Percentiles rank a stretch among this genome's conserved stretches.
Conservation (phyloP, 2,113 vertebrate genomes). For the Rhinolophus ferrumequinum region DNA sequence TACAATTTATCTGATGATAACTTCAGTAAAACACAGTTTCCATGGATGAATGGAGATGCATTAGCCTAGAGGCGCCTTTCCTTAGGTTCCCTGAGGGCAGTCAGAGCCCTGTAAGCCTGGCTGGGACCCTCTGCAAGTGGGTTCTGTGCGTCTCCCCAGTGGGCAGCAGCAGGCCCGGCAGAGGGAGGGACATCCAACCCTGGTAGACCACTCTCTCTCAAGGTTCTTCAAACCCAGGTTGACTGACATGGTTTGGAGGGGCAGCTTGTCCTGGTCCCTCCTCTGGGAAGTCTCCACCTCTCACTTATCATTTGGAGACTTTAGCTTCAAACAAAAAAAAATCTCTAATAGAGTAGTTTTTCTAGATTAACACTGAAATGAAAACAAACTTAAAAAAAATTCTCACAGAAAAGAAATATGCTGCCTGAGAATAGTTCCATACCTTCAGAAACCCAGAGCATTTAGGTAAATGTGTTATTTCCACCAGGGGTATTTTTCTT, state of each 20-base stretch:
- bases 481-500: not conserved
- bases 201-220: not conserved
- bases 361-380: not conserved
- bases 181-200: fast-evolving
- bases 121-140: not conserved
- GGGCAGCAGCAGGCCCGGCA: not conserved
- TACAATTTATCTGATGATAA: not conserved
- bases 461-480: not conserved
- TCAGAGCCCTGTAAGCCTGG: not conserved
- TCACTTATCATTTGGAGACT: not conserved
- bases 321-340: not conserved
- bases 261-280: fast-evolving
- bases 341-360: not conserved
- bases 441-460: not conserved
- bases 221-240: not conserved
- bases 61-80: not conserved
- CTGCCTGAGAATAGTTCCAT: not conserved
- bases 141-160: fast-evolving
- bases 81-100: not conserved
- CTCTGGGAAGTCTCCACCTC: too few relatives aligned
- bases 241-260: not conserved
- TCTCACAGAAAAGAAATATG: not conserved
- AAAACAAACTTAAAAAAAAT: not conserved
- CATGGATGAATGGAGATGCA: not conserved
- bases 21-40: not conserved